These are phyloP conservation scores for Papilio demoleus DNA, from an alignment of 2,888 invertebrate species.

Conservation along the genomic window DNA sequence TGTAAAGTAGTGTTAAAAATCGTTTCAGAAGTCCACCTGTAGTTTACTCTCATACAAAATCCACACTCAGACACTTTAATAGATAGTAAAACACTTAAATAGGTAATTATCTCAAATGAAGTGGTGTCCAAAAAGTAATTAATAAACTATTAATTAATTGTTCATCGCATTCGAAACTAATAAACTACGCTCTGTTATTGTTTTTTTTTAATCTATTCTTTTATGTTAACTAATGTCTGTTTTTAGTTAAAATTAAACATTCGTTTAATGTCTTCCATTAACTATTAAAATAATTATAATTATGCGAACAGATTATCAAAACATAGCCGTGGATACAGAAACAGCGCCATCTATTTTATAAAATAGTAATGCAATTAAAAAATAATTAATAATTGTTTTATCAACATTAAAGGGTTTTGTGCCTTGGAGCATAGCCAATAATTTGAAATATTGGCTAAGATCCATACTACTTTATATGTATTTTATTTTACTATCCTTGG, in stretches of 20 bases:
- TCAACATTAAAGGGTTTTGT: background rate
- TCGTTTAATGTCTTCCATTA: background rate
- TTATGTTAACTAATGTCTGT: background rate
- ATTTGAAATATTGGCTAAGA: slow-evolving; percentile 20
- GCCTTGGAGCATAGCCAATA: slow-evolving; percentile 13
- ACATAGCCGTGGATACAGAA: no score
- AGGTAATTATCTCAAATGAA: no score
- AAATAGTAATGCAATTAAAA: background rate
- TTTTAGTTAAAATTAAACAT: background rate
- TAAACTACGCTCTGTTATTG: slow-evolving; percentile 13
- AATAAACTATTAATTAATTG: slow-evolving; percentile 27
- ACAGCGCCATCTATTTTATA: background rate
- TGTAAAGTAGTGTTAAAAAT: background rate
- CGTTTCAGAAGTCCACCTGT: no score
- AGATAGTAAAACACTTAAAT: no score
- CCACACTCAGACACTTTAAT: no score
- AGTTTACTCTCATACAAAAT: no score
- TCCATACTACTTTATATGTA: slow-evolving; percentile 21
- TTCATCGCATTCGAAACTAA: slow-evolving; percentile 29
- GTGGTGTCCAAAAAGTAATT: no score
- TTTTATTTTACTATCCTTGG: slow-evolving; percentile 8
- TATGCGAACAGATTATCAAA: no score
- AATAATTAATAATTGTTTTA: background rate
- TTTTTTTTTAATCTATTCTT: background rate
- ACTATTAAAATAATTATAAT: no score